Conservation (phyloP, 23 tunicate genomes). For the Trididemnum nubilum region DNA sequence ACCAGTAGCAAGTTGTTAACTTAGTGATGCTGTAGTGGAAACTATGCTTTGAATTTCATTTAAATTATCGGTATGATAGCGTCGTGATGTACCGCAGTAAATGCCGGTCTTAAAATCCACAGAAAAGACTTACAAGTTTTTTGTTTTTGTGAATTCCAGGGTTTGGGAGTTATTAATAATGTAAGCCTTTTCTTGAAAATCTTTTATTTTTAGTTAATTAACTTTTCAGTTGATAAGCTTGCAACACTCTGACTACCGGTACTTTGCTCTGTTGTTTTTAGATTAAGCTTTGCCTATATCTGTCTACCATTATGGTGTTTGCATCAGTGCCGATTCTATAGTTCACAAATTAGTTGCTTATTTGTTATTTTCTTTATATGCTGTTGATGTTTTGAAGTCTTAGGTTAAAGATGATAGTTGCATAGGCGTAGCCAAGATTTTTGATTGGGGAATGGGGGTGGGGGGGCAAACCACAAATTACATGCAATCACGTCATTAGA, state of each 20-base stretch:
- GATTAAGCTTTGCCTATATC: neutral
- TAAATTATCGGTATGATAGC: neutral
- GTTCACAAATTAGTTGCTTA: neutral
- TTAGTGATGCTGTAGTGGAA: neutral
- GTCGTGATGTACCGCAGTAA: too few relatives aligned
- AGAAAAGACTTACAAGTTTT: neutral
- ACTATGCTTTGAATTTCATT: neutral
- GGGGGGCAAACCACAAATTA: too few relatives aligned
- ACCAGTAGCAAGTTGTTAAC: neutral
- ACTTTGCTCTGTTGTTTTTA: neutral
- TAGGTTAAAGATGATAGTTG: neutral
- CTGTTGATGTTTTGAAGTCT: neutral
- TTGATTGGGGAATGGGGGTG: too few relatives aligned
- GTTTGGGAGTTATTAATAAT: neutral
- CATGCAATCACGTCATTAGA: too few relatives aligned
- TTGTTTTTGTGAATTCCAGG: neutral
- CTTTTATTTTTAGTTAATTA: neutral
- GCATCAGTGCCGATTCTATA: neutral
- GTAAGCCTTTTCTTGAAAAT: neutral
- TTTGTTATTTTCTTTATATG: neutral
- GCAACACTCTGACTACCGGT: neutral
- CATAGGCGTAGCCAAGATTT: neutral
- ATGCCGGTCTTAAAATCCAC: too few relatives aligned
- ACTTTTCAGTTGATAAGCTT: neutral
- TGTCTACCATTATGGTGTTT: neutral